These are phyloP conservation scores for Drosophila leonis DNA, from an alignment of 2,888 invertebrate genomes.

Conservation along the genomic window DNA sequence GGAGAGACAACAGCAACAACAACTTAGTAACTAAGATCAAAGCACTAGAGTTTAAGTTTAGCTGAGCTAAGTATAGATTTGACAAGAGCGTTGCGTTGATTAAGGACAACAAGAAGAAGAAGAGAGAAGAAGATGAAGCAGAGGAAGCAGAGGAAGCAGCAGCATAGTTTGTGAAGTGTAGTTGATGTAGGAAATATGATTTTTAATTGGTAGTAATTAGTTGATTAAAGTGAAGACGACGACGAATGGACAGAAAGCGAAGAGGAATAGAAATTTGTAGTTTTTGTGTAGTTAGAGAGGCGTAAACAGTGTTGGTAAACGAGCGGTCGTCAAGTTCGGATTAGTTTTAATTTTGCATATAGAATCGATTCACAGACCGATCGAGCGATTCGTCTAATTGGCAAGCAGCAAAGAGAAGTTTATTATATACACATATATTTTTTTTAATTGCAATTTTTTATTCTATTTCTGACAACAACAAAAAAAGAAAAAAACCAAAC, in stretches of 20 bases:
- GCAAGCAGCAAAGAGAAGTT: conserved; percentile 9
- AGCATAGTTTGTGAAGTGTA: conserved; percentile 22
- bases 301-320: conserved; percentile 50
- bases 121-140: not conserved
- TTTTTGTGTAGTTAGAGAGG: conserved; percentile 69
- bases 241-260: not conserved
- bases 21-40: conserved; percentile 69
- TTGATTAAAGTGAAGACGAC: conserved; percentile 42
- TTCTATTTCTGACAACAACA: conserved; percentile 36
- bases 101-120: conserved; percentile 10
- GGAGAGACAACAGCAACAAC: conserved; percentile 41
- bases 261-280: conserved; percentile 52
- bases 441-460: conserved; percentile 40
- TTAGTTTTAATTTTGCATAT: conserved; percentile 52
- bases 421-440: conserved; percentile 9
- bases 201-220: conserved; percentile 62
- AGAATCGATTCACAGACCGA: conserved; percentile 15
- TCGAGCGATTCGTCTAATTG: conserved; percentile 12
- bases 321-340: conserved; percentile 50
- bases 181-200: conserved; percentile 59
- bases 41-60: conserved; percentile 69
- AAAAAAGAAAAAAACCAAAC: conserved; percentile 32
- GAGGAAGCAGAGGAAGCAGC: not conserved
- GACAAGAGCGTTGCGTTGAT: conserved; percentile 42
- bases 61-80: conserved; percentile 61